Base-by-base conservation (phyloP, 2,797 vertebrate genomes). In the Acanthornis magna region DNA sequence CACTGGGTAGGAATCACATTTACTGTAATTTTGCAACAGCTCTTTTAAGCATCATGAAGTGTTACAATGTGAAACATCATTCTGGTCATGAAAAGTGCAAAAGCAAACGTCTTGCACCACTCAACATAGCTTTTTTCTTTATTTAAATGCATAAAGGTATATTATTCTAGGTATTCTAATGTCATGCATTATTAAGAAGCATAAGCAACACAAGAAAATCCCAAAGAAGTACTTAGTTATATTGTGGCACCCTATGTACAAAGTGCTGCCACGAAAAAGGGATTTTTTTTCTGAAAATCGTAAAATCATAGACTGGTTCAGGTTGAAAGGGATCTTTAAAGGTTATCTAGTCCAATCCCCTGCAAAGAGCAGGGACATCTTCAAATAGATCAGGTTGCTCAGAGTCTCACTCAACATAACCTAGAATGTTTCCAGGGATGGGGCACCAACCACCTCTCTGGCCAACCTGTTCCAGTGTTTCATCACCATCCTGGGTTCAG, bases 341-440 rank as follows among this genome's bases (percentile, higher is more conserved):
- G 7, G 32, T 55, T 54, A 21, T 62, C 11, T 30, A 50, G 23
- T 45, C 8, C 26, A 81, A n/a, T 0, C 1, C 4, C 1, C 13
- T 45, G 26, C 20, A 66, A 10, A 48, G 6, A 36, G 1, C 10
- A 30, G 4, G 15, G 14, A 38, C 2, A 30, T 57, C 15, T 66
- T 65, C 19, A 74, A 26, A 10, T 13, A 81, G 8, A 36, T 36
- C 10, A 58, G 7, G 22, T 62, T 85, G 13, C 29, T 77, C 36
- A 70, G 26, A 74, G 7, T 2, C 7, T 4, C 1, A 0, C 14
- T 26, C 11, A 85, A 10, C 2, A 29, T 50, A 26, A 62, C 12
- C 6, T 40, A 10, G 10, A 62, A 42, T 5, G 5, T 36, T 81
- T 81, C 43, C 29, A 57, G 16, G 21, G 11, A 38, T 51, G 30